phyloP scores from a whole-genome alignment of 2,888 invertebrate species.

The Coremacera marginata region DNA sequence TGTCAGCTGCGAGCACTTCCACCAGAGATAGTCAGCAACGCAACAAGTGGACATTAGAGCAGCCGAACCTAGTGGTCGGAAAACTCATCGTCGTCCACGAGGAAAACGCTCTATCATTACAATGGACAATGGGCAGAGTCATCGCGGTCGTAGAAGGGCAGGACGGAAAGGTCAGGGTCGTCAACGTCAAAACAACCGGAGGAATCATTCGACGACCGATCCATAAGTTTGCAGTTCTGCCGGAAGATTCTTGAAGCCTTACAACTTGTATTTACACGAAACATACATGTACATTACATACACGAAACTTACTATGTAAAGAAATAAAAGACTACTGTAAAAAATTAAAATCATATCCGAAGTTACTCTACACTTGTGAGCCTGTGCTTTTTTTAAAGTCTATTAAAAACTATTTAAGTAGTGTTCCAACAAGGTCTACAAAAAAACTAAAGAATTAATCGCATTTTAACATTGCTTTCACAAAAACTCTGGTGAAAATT shows the following conservation, averaged over 20 bases:
- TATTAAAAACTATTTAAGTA: no score
- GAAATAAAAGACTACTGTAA: no score
- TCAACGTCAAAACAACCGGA: constrained; percentile 38
- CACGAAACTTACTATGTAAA: no score
- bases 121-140: constrained; percentile 41
- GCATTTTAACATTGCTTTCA: no score
- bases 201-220: constrained; percentile 28
- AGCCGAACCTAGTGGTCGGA: constrained; percentile 26
- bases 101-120: constrained; percentile 42
- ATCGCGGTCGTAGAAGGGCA: not conserved
- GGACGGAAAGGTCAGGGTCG: constrained; percentile 43
- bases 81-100: constrained; percentile 45
- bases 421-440: no score
- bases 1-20: not conserved
- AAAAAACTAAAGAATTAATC: no score
- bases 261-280: no score
- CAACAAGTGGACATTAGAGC: not conserved
- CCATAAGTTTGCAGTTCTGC: constrained; percentile 38
- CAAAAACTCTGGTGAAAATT: no score
- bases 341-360: no score
- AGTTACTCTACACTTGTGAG: no score
- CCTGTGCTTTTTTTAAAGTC: no score
- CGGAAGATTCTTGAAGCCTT: not conserved
- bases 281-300: no score
- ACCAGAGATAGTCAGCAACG: not conserved